A percentile compares a stretch with the other conserved stretches of the same genome.
Evolutionary conservation across 2,113 vertebrate species (phyloP).

Genomic region (Oophaga pumilio): DNA sequence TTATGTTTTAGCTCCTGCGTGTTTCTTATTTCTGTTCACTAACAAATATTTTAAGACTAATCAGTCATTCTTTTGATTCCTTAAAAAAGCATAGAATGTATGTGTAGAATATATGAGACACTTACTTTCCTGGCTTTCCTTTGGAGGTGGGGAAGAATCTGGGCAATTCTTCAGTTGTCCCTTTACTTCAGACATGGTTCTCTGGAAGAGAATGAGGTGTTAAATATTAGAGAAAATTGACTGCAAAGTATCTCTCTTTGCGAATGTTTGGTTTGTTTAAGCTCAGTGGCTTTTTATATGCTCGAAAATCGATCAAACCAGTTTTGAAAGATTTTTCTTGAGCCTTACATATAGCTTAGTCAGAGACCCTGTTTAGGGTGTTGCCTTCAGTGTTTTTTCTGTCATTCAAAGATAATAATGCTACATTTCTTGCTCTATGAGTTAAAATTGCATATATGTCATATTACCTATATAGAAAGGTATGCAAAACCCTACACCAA

Average conservation of each 20-base stretch:
- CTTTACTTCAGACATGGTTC: conserved; percentile 29
- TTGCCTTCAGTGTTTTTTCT: neutral
- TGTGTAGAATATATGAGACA: neutral
- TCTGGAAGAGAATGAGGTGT: neutral
- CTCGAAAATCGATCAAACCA: neutral
- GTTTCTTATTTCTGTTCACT: too few species aligned
- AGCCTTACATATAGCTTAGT: neutral
- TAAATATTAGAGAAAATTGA: neutral
- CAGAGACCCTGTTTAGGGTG: neutral
- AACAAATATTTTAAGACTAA: too few species aligned
- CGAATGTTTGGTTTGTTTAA: neutral
- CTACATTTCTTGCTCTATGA: neutral
- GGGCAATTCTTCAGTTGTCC: conserved; percentile 36
- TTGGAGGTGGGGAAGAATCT: conserved; percentile 29
- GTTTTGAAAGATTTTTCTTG: neutral
- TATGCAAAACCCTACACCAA: neutral
- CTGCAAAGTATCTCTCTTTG: neutral
- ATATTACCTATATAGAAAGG: neutral
- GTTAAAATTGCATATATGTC: neutral
- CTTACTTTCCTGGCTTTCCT: conserved; percentile 22
- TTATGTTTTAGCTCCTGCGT: too few species aligned
- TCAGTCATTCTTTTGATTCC: too few species aligned
- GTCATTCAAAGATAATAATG: neutral
- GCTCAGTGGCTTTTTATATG: neutral
- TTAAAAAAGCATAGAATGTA: too few species aligned